Evolutionary conservation across 1,140 invertebrate species (phyloP), one percentile per base, ranked within the genome.

Genomic region (Drosophila elegans): DNA sequence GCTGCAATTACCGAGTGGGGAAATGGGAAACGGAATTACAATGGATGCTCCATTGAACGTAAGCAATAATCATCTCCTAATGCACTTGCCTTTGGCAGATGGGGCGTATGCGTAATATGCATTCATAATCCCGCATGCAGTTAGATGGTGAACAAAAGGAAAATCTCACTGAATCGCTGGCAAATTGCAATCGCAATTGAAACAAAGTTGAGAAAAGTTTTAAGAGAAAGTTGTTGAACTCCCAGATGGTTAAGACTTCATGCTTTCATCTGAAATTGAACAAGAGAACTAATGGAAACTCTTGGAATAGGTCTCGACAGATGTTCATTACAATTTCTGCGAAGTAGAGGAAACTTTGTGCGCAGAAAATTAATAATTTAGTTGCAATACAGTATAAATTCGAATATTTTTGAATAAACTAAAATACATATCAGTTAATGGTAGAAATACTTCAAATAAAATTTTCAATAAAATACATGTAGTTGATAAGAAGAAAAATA

Each of bases 101-200:
- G 46, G 59, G 44, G 51, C 72, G 80, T 84, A 84, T 84, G 62
- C 80, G 76, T 85, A 76, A 84, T 83, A 59, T 76, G 57, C 64
- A 38, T 21, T 60, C 72, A 71, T 66, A 82, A 77, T 77, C 64
- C 55, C 38, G 25, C 73, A 48, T 78, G 52, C 64, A 53, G 38
- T 63, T 10, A 49, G 21, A 44, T 39, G 45, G 51, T 16, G 36
- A 3, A 45, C 34, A 64, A 75, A 66, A 16, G 27, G 36, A 48
- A 64, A 67, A 59, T 51, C 56, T 44, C 32, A 57, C 5, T 45
- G 44, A 61, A 69, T 53, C 54, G 54, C 79, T 81, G 60, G 72
- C 64, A 75, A 72, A 77, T 64, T 78, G 66, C 76, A 78, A 55
- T 57, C 42, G 36, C 29, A 55, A 38, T 36, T 36, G 36, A 46